Evolutionary conservation across 2,888 invertebrate genomes (phyloP).

Genomic region (Punctoribates punctum): DNA sequence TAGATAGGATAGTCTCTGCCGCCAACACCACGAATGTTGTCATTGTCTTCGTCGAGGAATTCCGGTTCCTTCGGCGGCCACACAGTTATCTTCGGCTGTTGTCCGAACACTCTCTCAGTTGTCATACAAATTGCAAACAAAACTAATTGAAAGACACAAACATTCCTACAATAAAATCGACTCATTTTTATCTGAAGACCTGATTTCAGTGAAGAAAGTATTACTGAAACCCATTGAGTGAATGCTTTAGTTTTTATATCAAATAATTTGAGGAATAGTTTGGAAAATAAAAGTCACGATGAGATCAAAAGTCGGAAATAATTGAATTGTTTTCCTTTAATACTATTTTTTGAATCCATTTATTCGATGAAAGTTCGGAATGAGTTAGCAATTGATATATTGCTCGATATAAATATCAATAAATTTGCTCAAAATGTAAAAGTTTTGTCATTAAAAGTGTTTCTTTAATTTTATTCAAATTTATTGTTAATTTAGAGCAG

Average conservation of each 20-base stretch:
- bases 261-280: background rate
- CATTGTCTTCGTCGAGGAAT: constrained; percentile 28
- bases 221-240: background rate
- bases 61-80: constrained; percentile 15
- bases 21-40: constrained; percentile 62
- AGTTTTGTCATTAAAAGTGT: too few species aligned
- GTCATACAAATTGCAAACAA: background rate
- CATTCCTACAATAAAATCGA: background rate
- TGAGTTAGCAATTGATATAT: constrained; percentile 9
- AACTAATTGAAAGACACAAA: background rate
- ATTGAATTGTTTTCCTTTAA: background rate
- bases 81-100: background rate
- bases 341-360: background rate
- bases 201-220: background rate
- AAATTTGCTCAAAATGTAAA: too few species aligned
- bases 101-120: background rate
- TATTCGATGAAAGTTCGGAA: background rate
- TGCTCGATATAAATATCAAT: too few species aligned
- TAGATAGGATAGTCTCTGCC: constrained; percentile 76
- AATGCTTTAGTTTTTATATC: background rate
- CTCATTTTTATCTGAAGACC: background rate
- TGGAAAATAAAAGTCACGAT: background rate
- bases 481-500: too few species aligned
- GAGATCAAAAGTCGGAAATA: background rate
- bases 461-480: too few species aligned